These are phyloP conservation scores for Musca domestica DNA, from an alignment of 1,140 invertebrate genomes.

Conservation along the genomic window DNA sequence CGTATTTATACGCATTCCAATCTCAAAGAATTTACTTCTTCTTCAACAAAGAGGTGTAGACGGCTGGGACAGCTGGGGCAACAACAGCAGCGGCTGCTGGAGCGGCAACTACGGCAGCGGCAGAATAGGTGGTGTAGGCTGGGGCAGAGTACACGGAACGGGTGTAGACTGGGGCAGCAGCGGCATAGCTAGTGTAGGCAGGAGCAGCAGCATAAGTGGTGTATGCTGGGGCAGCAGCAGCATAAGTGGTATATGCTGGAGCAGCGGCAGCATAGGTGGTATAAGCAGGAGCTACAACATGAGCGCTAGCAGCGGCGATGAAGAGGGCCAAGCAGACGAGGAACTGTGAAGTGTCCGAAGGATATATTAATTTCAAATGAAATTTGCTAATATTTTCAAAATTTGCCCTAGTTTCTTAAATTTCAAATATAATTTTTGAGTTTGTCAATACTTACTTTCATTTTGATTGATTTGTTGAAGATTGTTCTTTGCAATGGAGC, in stretches of 20 bases:
- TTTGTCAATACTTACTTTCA: too few species aligned
- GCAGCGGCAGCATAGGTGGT: background rate
- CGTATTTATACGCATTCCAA: too few species aligned
- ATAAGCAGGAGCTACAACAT: background rate
- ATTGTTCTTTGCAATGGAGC: too few species aligned
- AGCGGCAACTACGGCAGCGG: slow-evolving; percentile 7
- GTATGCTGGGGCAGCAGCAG: slow-evolving; percentile 1
- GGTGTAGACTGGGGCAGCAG: background rate
- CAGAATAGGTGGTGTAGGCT: slow-evolving; percentile 30
- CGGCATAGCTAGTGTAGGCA: slow-evolving; percentile 17
- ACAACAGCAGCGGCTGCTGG: background rate
- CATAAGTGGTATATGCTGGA: background rate
- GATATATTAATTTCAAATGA: background rate
- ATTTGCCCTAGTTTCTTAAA: too few species aligned
- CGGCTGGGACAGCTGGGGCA: too few species aligned
- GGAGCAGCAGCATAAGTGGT: slow-evolving; percentile 11
- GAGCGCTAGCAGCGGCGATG: background rate
- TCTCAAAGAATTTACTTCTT: background rate
- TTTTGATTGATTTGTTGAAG: too few species aligned
- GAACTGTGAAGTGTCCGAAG: background rate
- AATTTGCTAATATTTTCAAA: background rate
- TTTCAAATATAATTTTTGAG: too few species aligned
- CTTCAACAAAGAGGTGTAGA: background rate
- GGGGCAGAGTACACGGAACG: background rate
- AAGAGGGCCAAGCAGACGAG: background rate